Conservation (phyloP, 1,140 invertebrate species). For the Pseudomyrmex sp. region DNA sequence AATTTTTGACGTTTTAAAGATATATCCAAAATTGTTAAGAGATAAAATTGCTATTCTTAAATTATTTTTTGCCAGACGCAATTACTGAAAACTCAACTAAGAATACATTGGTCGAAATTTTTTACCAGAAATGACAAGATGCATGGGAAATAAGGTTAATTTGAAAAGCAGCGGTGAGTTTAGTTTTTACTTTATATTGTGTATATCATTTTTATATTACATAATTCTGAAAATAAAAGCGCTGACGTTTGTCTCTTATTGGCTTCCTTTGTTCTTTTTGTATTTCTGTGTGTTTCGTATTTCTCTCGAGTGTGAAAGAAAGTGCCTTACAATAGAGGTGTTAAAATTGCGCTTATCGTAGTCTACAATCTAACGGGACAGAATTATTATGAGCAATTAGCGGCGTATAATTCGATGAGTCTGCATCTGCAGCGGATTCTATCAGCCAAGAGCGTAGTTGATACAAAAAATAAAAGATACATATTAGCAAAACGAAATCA, state of each 20-base stretch:
- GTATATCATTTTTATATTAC: background rate
- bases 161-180: slow-evolving; percentile 81
- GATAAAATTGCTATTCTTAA: background rate
- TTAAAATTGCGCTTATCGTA: slow-evolving; percentile 28
- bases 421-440: slow-evolving; percentile 79
- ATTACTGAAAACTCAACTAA: background rate
- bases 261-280: too few species aligned
- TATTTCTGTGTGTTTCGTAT: too few species aligned
- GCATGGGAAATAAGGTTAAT: slow-evolving; percentile 66
- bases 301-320: too few species aligned
- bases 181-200: slow-evolving; percentile 26
- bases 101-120: slow-evolving; percentile 2
- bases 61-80: background rate
- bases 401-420: slow-evolving; percentile 81
- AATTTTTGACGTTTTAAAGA: slow-evolving; percentile 38
- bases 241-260: too few species aligned
- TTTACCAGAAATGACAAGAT: slow-evolving; percentile 77
- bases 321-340: too few species aligned
- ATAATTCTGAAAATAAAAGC: too few species aligned
- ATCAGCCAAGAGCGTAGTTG: slow-evolving; percentile 80
- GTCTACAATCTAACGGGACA: slow-evolving; percentile 81
- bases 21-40: slow-evolving; percentile 36
- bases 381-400: slow-evolving; percentile 79
- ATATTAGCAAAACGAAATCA: slow-evolving; percentile 66
- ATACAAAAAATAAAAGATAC: slow-evolving; percentile 79